Percentiles rank a stretch among this genome's conserved stretches.
phyloP scores from a whole-genome alignment of 2,113 vertebrate species.

The Merops nubicus region DNA sequence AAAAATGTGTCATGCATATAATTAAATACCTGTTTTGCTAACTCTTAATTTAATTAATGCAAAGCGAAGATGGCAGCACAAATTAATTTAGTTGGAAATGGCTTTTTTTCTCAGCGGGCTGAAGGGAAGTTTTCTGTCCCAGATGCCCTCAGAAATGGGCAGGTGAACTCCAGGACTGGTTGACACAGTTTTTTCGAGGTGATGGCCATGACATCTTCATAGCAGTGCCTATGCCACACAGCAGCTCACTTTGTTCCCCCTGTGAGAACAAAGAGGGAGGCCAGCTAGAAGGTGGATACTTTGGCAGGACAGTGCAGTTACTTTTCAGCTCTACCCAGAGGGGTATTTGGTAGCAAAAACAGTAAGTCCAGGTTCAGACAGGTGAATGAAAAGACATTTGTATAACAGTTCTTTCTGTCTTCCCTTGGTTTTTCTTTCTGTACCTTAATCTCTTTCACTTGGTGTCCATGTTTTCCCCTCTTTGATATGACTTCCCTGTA shows the following conservation, averaged over 20 bases:
- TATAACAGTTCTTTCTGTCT: background rate
- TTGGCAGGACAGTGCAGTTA: background rate
- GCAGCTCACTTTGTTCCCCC: background rate
- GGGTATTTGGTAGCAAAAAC: background rate
- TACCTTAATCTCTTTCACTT: background rate
- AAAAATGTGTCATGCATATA: slow-evolving; percentile 54
- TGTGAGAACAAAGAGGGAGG: background rate
- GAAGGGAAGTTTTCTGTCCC: background rate
- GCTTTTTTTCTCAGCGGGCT: slow-evolving; percentile 27
- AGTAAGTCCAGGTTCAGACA: background rate
- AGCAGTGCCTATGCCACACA: background rate
- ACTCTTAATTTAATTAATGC: slow-evolving; percentile 59
- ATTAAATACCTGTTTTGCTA: slow-evolving; percentile 67
- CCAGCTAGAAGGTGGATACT: background rate
- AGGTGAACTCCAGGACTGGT: background rate
- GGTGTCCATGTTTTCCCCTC: background rate
- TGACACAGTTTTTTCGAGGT: background rate
- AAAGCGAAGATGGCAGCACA: slow-evolving; percentile 24
- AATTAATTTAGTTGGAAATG: slow-evolving; percentile 56
- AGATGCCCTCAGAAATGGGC: background rate
- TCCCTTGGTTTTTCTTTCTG: background rate
- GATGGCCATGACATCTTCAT: background rate
- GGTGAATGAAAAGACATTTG: background rate
- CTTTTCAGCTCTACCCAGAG: background rate
- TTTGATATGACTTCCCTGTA: background rate